Conservation (phyloP, 2,888 invertebrate species). For the Tetheella fluctuosa region DNA sequence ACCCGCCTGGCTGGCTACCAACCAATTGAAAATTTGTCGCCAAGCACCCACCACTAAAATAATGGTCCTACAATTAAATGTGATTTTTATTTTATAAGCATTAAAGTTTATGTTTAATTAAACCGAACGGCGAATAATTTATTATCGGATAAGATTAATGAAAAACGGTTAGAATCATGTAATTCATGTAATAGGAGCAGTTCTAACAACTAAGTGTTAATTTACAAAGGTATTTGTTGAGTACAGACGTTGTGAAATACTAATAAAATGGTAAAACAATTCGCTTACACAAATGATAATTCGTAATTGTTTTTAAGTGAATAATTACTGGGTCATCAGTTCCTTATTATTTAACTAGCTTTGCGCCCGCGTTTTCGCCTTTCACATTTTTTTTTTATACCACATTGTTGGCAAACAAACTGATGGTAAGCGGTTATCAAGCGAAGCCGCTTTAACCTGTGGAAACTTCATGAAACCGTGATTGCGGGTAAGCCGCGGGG, state of each 20-base stretch:
- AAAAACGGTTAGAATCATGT: slow-evolving; percentile 40
- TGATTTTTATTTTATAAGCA: not conserved
- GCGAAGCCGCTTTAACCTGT: too few relatives aligned
- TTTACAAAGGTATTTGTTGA: slow-evolving; percentile 22
- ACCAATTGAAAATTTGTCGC: too few relatives aligned
- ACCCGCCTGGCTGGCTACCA: too few relatives aligned
- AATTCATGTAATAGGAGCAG: slow-evolving; percentile 44
- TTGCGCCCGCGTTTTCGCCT: too few relatives aligned
- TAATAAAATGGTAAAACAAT: not conserved
- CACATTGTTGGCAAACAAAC: too few relatives aligned
- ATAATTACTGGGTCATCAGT: not conserved
- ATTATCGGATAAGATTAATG: slow-evolving; percentile 15
- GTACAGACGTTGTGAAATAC: slow-evolving; percentile 20
- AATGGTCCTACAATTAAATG: not conserved
- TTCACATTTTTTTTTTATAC: too few relatives aligned
- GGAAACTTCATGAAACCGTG: too few relatives aligned
- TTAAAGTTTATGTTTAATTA: not conserved
- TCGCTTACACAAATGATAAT: not conserved
- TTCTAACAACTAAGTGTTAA: slow-evolving; percentile 26
- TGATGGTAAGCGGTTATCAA: too few relatives aligned
- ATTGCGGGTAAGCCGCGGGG: too few relatives aligned
- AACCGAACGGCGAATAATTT: not conserved
- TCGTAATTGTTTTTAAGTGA: not conserved
- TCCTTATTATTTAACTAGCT: not conserved
- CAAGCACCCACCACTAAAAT: too few relatives aligned